Percentiles rank a stretch among this genome's conserved stretches.
phyloP scores from a whole-genome alignment of 2,113 vertebrate genomes.

The Petromus typicus region DNA sequence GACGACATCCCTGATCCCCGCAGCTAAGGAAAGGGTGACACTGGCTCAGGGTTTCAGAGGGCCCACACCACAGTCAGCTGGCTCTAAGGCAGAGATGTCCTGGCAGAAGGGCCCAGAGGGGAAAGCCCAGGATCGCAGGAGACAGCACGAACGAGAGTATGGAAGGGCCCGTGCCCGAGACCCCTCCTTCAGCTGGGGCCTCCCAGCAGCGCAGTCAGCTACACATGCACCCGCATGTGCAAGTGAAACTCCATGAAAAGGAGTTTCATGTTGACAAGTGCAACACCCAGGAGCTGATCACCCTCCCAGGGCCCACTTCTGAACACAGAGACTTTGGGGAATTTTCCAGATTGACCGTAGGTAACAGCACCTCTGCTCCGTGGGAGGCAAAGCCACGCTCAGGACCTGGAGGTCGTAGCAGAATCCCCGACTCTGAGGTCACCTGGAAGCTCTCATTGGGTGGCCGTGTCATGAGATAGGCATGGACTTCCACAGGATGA shows the following conservation, averaged over 20 bases:
- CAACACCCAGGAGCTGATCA: too few relatives aligned
- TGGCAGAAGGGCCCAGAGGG: not conserved
- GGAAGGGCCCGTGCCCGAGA: too few relatives aligned
- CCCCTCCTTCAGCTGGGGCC: too few relatives aligned
- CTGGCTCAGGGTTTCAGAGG: not conserved
- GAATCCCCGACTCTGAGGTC: accelerated
- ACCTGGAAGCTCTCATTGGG: accelerated
- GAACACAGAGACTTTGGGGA: too few relatives aligned
- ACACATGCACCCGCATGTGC: too few relatives aligned
- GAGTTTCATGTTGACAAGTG: too few relatives aligned
- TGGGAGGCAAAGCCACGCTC: accelerated
- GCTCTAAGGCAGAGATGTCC: accelerated
- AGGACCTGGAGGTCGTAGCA: accelerated
- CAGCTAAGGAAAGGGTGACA: not conserved
- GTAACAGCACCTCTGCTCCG: too few relatives aligned
- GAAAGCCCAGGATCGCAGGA: not conserved
- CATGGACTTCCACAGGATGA: not conserved
- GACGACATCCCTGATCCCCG: not conserved
- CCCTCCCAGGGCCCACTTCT: too few relatives aligned
- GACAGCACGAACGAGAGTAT: not conserved
- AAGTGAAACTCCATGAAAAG: too few relatives aligned
- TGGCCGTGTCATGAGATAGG: accelerated
- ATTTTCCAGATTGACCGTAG: too few relatives aligned
- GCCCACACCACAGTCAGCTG: not conserved
- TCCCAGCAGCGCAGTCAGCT: too few relatives aligned